A percentile compares a stretch with the other conserved stretches of the same genome.
phyloP scores from a whole-genome alignment of 1,140 invertebrate genomes.

The Drosophila bocqueti region DNA sequence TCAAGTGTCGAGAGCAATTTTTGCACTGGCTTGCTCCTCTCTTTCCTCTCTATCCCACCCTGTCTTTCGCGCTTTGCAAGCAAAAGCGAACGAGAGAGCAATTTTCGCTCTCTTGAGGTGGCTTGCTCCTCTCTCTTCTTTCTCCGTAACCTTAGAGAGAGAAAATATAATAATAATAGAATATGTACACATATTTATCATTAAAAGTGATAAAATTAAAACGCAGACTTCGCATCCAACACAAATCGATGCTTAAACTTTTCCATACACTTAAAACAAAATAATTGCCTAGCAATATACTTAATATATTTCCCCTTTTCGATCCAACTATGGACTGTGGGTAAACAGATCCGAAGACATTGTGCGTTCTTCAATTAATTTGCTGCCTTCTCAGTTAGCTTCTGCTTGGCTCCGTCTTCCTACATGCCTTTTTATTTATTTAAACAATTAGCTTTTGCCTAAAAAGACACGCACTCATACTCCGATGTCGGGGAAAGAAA shows the following conservation, averaged over 20 bases:
- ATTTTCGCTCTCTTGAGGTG: too few relatives aligned
- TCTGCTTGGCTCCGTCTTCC: slow-evolving; percentile 42
- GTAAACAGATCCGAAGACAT: slow-evolving; percentile 10
- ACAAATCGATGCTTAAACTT: neutral
- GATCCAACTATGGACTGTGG: neutral
- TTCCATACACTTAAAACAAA: neutral
- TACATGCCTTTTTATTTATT: slow-evolving; percentile 72
- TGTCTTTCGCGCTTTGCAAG: too few relatives aligned
- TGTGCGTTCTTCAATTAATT: slow-evolving; percentile 31
- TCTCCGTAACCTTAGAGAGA: neutral
- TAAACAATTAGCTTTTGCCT: slow-evolving; percentile 73
- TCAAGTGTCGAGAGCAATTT: too few relatives aligned
- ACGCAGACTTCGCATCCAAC: neutral
- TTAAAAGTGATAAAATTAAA: neutral
- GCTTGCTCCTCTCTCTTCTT: too few relatives aligned
- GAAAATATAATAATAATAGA: neutral
- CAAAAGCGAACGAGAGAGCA: too few relatives aligned
- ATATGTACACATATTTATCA: neutral
- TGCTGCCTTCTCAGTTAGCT: neutral
- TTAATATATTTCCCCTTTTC: neutral
- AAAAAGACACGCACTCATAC: slow-evolving; percentile 42
- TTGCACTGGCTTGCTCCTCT: too few relatives aligned
- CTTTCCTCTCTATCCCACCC: too few relatives aligned
- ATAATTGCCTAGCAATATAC: neutral
- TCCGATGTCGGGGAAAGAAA: slow-evolving; percentile 29